A percentile compares a stretch with the other conserved stretches of the same genome.
phyloP scores from a whole-genome alignment of 2,113 vertebrate genomes.

The Bambusicola thoracicus region DNA sequence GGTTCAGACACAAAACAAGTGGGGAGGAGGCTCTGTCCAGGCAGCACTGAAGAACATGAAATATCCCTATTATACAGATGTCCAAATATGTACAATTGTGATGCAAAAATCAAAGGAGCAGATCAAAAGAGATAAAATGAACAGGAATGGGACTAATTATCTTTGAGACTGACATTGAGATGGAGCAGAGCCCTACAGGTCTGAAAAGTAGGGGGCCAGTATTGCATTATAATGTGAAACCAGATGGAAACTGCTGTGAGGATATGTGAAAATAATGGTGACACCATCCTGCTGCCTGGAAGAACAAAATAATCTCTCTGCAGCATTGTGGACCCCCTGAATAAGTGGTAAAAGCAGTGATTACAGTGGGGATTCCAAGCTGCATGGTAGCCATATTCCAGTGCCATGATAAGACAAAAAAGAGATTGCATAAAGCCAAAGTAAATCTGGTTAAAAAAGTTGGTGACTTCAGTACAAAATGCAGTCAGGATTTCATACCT shows the following conservation, averaged over 20 bases:
- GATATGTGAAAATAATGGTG: neutral
- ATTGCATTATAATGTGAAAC: neutral
- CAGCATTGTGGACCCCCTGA: neutral
- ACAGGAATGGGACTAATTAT: neutral
- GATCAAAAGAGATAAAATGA: neutral
- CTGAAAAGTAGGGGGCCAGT: neutral
- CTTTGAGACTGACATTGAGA: neutral
- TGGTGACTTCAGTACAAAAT: neutral
- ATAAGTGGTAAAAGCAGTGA: neutral
- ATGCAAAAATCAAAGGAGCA: neutral
- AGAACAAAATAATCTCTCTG: neutral
- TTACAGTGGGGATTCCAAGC: neutral
- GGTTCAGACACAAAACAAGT: neutral
- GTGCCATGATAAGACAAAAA: neutral
- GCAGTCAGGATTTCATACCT: neutral
- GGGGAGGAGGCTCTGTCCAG: neutral
- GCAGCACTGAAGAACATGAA: neutral
- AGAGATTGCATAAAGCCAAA: neutral
- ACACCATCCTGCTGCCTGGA: neutral
- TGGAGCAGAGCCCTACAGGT: neutral
- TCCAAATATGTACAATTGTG: neutral
- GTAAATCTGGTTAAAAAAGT: neutral
- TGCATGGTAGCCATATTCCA: neutral
- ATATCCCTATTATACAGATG: neutral
- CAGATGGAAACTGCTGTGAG: neutral